phyloP scores from a whole-genome alignment of 2,888 invertebrate species.

The Lasius platythorax region DNA sequence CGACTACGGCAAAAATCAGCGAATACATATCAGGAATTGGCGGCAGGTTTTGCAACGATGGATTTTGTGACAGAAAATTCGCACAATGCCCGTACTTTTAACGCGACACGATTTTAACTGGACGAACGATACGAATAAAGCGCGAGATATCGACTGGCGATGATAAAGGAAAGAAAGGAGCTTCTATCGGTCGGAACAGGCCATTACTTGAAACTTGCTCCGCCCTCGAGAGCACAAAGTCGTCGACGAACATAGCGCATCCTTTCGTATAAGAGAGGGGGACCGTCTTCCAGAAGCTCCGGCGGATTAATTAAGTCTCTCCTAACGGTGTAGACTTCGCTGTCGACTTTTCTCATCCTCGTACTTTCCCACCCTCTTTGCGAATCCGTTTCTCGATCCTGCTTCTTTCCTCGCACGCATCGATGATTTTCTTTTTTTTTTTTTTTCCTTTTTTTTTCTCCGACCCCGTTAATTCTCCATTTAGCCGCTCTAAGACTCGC shows the following conservation, averaged over 20 bases:
- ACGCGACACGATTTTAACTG: slow-evolving; percentile 45
- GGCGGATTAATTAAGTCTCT: slow-evolving; percentile 78
- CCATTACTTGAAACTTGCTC: slow-evolving; percentile 55
- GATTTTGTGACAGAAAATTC: not conserved
- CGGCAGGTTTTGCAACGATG: slow-evolving; percentile 24
- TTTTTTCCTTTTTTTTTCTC: slow-evolving; percentile 37
- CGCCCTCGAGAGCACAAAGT: slow-evolving; percentile 54
- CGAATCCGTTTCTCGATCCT: slow-evolving; percentile 70
- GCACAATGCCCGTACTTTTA: slow-evolving; percentile 33
- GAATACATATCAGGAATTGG: not conserved
- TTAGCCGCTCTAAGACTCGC: slow-evolving; percentile 69
- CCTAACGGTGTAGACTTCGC: slow-evolving; percentile 73
- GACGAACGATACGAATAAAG: slow-evolving; percentile 44
- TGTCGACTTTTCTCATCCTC: slow-evolving; percentile 75
- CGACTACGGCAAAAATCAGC: slow-evolving; percentile 39
- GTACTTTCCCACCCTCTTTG: slow-evolving; percentile 51
- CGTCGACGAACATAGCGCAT: slow-evolving; percentile 62
- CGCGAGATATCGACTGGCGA: slow-evolving; percentile 45
- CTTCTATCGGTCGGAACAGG: slow-evolving; percentile 52
- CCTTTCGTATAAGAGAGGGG: slow-evolving; percentile 57
- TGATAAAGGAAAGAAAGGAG: slow-evolving; percentile 36
- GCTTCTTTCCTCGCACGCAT: slow-evolving; percentile 57
- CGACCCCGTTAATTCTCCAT: slow-evolving; percentile 69
- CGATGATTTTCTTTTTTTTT: slow-evolving; percentile 54
- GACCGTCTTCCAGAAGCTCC: slow-evolving; percentile 63